phyloP scores from a whole-genome alignment of 2,888 invertebrate species.

The Chirona hameri region DNA sequence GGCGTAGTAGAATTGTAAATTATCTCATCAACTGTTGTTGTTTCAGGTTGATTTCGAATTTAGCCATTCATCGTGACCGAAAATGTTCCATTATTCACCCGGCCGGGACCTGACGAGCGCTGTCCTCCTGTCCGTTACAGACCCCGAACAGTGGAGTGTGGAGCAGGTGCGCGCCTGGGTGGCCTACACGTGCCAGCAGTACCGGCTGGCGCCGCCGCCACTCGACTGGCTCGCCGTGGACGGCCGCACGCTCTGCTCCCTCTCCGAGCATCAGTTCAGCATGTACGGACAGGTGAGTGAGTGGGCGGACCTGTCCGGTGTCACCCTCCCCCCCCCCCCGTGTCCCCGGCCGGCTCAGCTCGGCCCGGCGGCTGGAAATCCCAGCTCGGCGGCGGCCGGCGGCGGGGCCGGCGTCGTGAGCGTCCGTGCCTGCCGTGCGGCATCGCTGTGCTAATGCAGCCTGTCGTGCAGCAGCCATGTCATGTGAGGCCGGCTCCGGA shows the following conservation, averaged over 20 bases:
- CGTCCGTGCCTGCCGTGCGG: no score
- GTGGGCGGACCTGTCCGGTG: background rate
- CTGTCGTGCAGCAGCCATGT: no score
- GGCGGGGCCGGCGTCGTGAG: background rate
- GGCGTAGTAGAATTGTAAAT: no score
- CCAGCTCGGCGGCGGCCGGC: background rate
- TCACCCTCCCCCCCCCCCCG: no score
- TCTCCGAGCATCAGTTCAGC: conserved; percentile 50
- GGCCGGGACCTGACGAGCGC: no score
- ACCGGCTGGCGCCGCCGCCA: conserved; percentile 66
- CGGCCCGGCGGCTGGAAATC: background rate
- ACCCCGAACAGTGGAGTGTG: conserved; percentile 81
- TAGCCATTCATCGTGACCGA: no score
- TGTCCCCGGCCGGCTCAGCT: background rate
- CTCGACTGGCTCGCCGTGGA: conserved; percentile 69
- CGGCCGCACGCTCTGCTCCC: conserved; percentile 67
- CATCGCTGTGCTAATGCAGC: no score
- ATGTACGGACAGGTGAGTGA: conserved; percentile 26
- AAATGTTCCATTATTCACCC: no score
- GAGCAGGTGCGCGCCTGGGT: conserved; percentile 86
- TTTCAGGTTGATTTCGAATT: no score
- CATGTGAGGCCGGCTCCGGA: background rate
- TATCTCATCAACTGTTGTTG: no score
- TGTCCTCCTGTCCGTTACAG: conserved; percentile 53
- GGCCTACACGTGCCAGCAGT: conserved; percentile 63